phyloP scores from a whole-genome alignment of 2,797 vertebrate species.

The Enoplosus armatus region DNA sequence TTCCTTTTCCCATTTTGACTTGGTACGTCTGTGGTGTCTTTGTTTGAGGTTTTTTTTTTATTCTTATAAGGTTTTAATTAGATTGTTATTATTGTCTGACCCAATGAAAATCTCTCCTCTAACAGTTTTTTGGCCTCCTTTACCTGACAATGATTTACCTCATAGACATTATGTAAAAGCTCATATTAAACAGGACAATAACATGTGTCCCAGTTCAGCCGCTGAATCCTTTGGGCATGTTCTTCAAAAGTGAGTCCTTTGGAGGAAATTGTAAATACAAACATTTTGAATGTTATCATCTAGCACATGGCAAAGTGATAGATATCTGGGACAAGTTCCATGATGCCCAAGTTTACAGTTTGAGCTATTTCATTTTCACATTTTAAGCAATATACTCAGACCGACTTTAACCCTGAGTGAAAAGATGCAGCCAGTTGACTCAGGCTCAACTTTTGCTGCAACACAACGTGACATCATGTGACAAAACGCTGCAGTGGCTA shows the following conservation, averaged over 20 bases:
- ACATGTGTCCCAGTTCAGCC: background rate
- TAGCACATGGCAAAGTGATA: background rate
- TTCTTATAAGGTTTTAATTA: no score
- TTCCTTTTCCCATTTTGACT: background rate
- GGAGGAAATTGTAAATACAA: no score
- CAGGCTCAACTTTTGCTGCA: background rate
- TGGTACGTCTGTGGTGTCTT: background rate
- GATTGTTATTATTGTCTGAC: background rate
- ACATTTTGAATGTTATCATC: background rate
- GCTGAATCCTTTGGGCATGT: background rate
- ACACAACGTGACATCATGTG: background rate
- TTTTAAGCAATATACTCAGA: background rate
- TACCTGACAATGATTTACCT: background rate
- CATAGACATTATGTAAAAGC: conserved; percentile 14
- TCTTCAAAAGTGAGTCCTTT: no score
- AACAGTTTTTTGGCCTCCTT: background rate
- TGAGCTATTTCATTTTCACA: background rate
- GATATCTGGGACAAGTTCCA: background rate
- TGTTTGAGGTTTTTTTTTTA: background rate
- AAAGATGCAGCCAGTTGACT: background rate
- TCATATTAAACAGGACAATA: conserved; percentile 17
- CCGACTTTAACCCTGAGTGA: background rate
- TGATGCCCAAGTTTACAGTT: background rate
- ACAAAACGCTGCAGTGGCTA: background rate
- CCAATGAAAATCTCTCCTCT: conserved; percentile 4